phyloP scores from a whole-genome alignment of 2,888 invertebrate species.

The Vandiemenella viatica region DNA sequence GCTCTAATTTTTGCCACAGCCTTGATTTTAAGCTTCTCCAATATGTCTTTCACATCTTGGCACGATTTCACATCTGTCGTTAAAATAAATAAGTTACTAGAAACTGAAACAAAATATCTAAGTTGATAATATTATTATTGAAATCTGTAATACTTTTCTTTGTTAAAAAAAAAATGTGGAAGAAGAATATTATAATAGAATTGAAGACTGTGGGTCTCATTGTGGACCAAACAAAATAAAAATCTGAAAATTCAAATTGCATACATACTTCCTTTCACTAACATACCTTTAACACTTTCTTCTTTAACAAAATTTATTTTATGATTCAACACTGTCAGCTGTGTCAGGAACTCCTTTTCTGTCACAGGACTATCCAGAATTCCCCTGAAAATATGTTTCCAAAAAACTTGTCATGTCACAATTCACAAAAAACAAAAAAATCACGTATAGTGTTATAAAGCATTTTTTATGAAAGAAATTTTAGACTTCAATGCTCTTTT shows the following conservation, averaged over 20 bases:
- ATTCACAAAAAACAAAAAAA: no score
- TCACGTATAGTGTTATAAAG: not conserved
- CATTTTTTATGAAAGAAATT: not conserved
- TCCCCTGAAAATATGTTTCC: conserved; percentile 51
- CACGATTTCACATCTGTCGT: conserved; percentile 38
- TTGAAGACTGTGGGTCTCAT: no score
- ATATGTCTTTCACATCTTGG: conserved; percentile 83
- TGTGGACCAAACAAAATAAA: no score
- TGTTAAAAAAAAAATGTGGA: no score
- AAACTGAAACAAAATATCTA: no score
- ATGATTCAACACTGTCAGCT: conserved; percentile 84
- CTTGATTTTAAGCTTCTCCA: conserved; percentile 87
- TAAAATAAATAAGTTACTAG: not conserved
- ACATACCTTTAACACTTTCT: conserved; percentile 69
- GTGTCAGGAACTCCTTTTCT: conserved; percentile 82
- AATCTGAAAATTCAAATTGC: no score
- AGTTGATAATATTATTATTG: no score
- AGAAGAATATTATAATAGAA: no score
- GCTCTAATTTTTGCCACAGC: conserved; percentile 88
- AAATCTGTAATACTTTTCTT: no score
- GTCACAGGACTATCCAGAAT: conserved; percentile 87
- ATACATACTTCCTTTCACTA: no score
- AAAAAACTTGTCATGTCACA: no score
- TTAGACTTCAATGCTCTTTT: not conserved
- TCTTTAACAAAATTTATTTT: conserved; percentile 93